Conservation (phyloP, 2,888 invertebrate genomes). For the Dicyrtoma fusca region DNA sequence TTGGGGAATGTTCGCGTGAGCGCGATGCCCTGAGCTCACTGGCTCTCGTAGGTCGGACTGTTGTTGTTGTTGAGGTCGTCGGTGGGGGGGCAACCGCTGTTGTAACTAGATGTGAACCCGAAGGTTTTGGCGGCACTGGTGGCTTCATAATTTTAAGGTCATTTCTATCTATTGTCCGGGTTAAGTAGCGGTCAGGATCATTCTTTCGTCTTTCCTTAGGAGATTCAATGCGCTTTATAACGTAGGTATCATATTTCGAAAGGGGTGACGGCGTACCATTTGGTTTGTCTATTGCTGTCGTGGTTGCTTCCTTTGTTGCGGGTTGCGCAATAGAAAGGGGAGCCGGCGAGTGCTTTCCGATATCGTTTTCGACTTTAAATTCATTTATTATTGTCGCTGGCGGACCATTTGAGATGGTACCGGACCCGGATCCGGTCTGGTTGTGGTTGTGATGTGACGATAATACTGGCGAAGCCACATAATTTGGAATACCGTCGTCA, state of each 20-base stretch:
- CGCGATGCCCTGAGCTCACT: conserved; percentile 49
- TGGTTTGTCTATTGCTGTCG: not conserved
- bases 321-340: not conserved
- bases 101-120: conserved; percentile 22
- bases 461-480: not conserved
- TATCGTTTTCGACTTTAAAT: no score
- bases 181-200: conserved; percentile 74
- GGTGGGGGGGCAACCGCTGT: conserved; percentile 22
- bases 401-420: not conserved
- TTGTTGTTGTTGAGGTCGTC: conserved; percentile 24
- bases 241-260: conserved; percentile 26
- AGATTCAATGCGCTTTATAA: conserved; percentile 58
- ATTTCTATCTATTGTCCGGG: conserved; percentile 64
- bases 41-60: conserved; percentile 51
- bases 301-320: no score
- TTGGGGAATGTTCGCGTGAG: conserved; percentile 52
- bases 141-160: conserved; percentile 44
- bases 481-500: conserved; percentile 20
- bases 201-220: conserved; percentile 67
- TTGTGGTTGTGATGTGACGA: not conserved
- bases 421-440: not conserved
- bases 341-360: not conserved
- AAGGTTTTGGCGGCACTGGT: conserved; percentile 49
- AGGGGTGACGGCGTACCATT: conserved; percentile 16
- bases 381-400: not conserved